Percentiles rank a stretch among this genome's conserved stretches.
Evolutionary conservation across 2,113 vertebrate species (phyloP).

Genomic region (Lepisosteus osseus): DNA sequence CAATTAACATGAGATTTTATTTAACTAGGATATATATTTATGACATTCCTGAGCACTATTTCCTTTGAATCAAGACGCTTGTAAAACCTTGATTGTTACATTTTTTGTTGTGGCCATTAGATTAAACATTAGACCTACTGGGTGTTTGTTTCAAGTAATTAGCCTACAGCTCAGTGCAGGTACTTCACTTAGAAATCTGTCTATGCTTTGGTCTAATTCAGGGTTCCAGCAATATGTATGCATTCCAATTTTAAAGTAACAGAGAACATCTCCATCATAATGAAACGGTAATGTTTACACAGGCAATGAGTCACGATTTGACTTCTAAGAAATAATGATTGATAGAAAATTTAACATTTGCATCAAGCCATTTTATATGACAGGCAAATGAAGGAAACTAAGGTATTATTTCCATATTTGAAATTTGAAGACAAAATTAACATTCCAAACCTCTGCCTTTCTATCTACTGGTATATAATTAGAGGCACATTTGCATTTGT

Average conservation of each 20-base stretch:
- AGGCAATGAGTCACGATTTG: background rate
- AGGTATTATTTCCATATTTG: background rate
- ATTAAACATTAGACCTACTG: no score
- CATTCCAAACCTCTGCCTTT: conserved; percentile 53
- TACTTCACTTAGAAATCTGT: background rate
- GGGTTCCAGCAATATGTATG: background rate
- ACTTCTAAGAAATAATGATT: background rate
- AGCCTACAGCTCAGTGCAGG: no score
- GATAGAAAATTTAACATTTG: no score
- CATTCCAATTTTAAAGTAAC: background rate
- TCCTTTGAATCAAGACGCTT: no score
- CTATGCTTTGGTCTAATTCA: background rate
- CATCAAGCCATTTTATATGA: no score
- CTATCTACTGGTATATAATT: conserved; percentile 55
- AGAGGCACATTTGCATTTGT: conserved; percentile 66
- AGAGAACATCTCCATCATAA: background rate
- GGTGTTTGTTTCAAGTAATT: no score
- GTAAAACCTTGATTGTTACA: no score
- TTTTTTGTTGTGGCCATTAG: no score
- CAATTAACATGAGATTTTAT: no score
- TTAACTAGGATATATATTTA: no score
- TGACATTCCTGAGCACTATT: no score
- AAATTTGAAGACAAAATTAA: conserved; percentile 51
- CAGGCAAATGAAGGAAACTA: no score
- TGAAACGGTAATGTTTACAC: background rate